Conservation (phyloP, 2,113 vertebrate species). For the Cheilinus undulatus region DNA sequence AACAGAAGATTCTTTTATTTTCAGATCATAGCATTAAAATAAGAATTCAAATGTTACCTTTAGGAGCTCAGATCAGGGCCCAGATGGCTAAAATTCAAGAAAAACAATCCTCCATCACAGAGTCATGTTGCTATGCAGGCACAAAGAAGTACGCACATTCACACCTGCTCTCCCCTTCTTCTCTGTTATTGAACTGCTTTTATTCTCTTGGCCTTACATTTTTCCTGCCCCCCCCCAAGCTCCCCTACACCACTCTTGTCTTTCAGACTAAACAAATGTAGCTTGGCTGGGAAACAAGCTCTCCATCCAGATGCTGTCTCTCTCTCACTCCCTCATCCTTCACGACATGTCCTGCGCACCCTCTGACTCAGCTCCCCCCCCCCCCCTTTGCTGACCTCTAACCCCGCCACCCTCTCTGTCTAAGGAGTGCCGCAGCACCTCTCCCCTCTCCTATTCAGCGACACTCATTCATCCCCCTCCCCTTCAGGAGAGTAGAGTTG, state of each 20-base stretch:
- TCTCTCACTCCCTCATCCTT: constrained; percentile 80
- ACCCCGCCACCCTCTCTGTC: constrained; percentile 41
- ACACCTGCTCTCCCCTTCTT: constrained; percentile 48
- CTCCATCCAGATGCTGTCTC: constrained; percentile 94
- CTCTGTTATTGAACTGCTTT: constrained; percentile 57
- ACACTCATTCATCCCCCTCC: constrained; percentile 64
- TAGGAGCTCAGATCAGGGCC: neutral
- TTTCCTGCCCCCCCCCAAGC: constrained; percentile 34
- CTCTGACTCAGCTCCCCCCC: neutral
- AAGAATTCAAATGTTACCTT: neutral
- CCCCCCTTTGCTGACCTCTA: constrained; percentile 47
- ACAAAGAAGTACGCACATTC: constrained; percentile 37
- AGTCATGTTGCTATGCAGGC: constrained; percentile 11
- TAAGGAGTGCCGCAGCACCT: constrained; percentile 69
- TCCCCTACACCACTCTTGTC: constrained; percentile 62
- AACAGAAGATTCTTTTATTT: neutral
- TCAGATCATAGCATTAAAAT: neutral
- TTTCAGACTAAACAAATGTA: constrained; percentile 99
- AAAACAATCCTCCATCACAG: constrained; percentile 5
- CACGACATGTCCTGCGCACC: constrained; percentile 41
- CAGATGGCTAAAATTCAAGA: constrained; percentile 1
- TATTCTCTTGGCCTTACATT: constrained; percentile 54
- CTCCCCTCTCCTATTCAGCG: constrained; percentile 70
- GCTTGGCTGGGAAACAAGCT: constrained; percentile 94
- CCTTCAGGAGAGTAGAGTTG: constrained; percentile 75